Evolutionary conservation across 2,113 vertebrate species (phyloP), one percentile per base, ranked within the genome.

Genomic region (Rutilus rutilus): DNA sequence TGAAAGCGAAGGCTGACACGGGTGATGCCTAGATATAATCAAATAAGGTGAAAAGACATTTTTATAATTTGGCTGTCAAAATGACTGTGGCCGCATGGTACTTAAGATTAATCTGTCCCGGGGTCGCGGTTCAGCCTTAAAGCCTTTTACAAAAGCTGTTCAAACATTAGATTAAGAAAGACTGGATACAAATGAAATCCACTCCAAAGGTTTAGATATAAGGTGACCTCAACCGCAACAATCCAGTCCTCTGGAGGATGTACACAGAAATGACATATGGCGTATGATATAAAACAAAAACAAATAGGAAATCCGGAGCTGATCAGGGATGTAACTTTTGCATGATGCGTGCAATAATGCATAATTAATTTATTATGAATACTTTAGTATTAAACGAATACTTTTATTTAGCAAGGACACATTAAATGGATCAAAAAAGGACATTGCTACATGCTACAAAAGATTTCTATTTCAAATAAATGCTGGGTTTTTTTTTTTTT

Each of bases 21-120:
- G 54, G 50, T 42, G 78, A 65, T 19, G 39, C 39, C 39, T 19
- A 6, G 59, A 80, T 62, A 47, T 64, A 80, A 80, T 47, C 39
- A 80, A 64, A 64, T 64, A 27, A 27, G 78, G 15, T 80, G 78
- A 65, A 65, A 64, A 80, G 4, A 47, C 78, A 80, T 80, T 80
- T 65, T 65, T 80, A n/a, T 80, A 64, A 80, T 80, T 80, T 45
- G 59, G 59, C n/a, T 45, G 59, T 80, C 78, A 80, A 64, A 65
- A 39, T 25, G 39, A 64, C n/a, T 47, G 39, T 80, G 59, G 2
- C 4, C 0, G 59, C 14, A 47, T 2, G 5, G 23, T 27, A 45
- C 78, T 80, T 65, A 64, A 47, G 78, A 64, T 47, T 45, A 80
- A 64, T 80, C 78, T 47, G n/a, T 47, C 59, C 15, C 15, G 9